These are phyloP conservation scores for Timema podura DNA, from an alignment of 2,888 invertebrate species.

Conservation along the genomic window DNA sequence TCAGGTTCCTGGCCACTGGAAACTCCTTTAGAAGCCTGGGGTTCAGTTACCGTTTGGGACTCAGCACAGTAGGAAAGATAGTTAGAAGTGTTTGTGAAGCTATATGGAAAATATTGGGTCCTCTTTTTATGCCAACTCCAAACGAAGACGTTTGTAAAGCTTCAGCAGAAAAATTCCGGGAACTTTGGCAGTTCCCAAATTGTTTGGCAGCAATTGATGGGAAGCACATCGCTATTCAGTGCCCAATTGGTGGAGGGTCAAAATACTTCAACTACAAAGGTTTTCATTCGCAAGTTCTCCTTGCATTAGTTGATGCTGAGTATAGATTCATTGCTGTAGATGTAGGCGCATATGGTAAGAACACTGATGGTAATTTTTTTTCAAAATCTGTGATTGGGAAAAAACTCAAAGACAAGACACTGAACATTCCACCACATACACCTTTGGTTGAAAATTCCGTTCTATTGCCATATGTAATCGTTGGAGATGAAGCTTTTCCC, in stretches of 20 bases:
- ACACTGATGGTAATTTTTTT: conserved; percentile 18
- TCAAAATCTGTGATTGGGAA: conserved; percentile 12
- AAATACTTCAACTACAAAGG: conserved; percentile 40
- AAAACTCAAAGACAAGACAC: conserved; percentile 1
- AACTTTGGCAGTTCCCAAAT: conserved; percentile 40
- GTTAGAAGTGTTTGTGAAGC: not conserved
- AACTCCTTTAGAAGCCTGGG: not conserved
- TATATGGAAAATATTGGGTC: not conserved
- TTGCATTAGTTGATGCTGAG: not conserved
- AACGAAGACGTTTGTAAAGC: conserved; percentile 36
- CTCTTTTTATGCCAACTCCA: not conserved
- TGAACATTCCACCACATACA: conserved; percentile 9
- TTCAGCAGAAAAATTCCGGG: conserved; percentile 35
- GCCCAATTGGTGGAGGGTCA: conserved; percentile 36
- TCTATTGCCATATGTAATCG: conserved; percentile 9
- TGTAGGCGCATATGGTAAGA: conserved; percentile 21
- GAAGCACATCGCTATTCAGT: conserved; percentile 24
- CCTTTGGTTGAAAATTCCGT: not conserved
- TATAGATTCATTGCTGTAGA: conserved; percentile 15
- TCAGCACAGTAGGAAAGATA: not conserved
- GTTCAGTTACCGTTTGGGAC: too few species aligned
- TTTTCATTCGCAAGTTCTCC: conserved; percentile 37
- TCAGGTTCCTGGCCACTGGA: conserved; percentile 3
- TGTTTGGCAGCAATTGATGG: conserved; percentile 38
- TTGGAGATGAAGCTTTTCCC: conserved; percentile 18